A percentile compares a stretch with the other conserved stretches of the same genome.
Conservation (phyloP, 2,888 invertebrate species). For the Neuroscelio doddi region DNA sequence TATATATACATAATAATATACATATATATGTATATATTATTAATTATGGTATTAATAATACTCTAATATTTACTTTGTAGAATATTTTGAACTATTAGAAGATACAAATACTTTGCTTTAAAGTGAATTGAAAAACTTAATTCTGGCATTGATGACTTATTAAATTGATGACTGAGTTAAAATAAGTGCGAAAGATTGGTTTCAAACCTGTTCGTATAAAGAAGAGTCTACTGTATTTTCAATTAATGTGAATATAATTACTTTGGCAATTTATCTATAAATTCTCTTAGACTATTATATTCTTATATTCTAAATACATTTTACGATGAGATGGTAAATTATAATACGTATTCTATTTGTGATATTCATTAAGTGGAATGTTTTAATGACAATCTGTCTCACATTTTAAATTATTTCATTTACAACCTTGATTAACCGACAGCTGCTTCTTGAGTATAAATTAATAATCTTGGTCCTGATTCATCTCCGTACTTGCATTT, state of each 20-base stretch:
- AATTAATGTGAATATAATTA: conserved; percentile 1
- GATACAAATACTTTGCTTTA: not conserved
- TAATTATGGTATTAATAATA: not conserved
- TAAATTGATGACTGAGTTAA: too few species aligned
- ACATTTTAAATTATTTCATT: conserved; percentile 1
- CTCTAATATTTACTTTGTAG: not conserved
- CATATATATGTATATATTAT: not conserved
- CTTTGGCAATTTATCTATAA: conserved; percentile 9
- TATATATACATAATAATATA: too few species aligned
- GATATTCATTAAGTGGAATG: conserved; percentile 4
- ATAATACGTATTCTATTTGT: not conserved
- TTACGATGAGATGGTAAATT: conserved; percentile 7
- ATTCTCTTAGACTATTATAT: not conserved
- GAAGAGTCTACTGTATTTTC: not conserved
- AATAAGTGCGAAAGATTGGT: too few species aligned
- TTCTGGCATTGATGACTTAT: not conserved
- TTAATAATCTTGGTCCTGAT: conserved; percentile 3
- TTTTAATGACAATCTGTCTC: conserved; percentile 1
- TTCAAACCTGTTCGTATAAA: not conserved
- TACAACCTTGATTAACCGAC: not conserved
- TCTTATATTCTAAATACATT: not conserved
- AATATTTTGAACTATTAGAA: not conserved
- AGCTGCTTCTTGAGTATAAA: not conserved
- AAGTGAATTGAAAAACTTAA: conserved; percentile 2
- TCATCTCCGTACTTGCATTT: conserved; percentile 1